Conservation (phyloP, 2,113 vertebrate species). For the Hiodon alosoides region DNA sequence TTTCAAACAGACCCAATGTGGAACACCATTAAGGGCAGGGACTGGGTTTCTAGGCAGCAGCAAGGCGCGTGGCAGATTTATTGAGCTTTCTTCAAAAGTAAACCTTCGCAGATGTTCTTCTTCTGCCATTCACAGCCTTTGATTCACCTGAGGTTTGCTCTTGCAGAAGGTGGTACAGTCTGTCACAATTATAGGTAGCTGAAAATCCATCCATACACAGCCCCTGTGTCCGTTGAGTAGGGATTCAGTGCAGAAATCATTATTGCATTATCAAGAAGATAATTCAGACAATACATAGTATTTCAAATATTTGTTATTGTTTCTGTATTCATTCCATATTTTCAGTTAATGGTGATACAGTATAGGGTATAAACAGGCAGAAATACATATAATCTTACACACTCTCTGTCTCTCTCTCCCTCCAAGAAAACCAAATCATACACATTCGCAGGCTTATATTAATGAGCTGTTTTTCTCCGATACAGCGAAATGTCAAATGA, state of each 20-base stretch:
- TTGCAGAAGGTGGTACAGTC: no score
- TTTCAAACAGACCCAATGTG: neutral
- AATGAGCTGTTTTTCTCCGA: constrained; percentile 51
- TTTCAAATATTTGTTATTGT: constrained; percentile 3
- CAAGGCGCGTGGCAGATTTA: neutral
- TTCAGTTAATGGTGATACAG: no score
- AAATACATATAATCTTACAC: neutral
- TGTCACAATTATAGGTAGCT: no score
- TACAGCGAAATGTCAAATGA: constrained; percentile 52
- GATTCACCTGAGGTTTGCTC: no score
- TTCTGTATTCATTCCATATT: constrained; percentile 3
- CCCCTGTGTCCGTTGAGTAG: neutral
- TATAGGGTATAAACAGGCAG: constrained; percentile 7
- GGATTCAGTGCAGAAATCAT: constrained; percentile 5
- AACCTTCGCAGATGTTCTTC: constrained; percentile 3
- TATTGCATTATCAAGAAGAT: constrained; percentile 9
- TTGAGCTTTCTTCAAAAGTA: neutral
- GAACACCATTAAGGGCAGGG: neutral
- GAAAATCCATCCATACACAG: no score
- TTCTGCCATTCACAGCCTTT: neutral
- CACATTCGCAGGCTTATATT: constrained; percentile 28
- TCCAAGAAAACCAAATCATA: neutral
- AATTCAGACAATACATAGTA: constrained; percentile 10
- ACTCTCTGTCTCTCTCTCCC: neutral
- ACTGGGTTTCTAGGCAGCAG: neutral